These are phyloP conservation scores for Nicator chloris DNA, from an alignment of 2,113 vertebrate genomes.

Conservation along the genomic window DNA sequence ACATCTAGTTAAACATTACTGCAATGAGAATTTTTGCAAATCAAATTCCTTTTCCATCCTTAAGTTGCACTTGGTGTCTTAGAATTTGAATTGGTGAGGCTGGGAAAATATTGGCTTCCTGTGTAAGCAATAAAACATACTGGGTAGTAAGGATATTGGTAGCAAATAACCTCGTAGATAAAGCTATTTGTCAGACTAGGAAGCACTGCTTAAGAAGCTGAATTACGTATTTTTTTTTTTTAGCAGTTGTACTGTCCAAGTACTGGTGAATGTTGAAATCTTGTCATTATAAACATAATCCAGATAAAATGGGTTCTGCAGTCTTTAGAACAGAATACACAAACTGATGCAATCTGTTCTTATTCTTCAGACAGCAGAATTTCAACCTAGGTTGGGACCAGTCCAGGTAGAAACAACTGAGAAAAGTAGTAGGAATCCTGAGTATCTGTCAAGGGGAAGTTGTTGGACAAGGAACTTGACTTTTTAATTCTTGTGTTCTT, in stretches of 20 bases:
- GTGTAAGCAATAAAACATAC: neutral
- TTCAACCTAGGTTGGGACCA: neutral
- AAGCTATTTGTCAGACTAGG: neutral
- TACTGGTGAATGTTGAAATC: neutral
- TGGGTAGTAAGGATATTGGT: neutral
- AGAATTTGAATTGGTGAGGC: neutral
- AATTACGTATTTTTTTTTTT: neutral
- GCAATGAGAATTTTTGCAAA: neutral
- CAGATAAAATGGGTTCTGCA: neutral
- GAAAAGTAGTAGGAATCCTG: neutral
- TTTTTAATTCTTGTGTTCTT: neutral
- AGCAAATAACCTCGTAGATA: neutral
- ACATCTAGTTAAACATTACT: neutral
- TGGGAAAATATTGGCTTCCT: neutral
- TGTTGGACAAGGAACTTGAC: neutral
- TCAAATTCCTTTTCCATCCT: neutral
- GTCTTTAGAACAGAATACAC: neutral
- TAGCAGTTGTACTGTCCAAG: neutral
- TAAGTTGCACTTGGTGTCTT: neutral
- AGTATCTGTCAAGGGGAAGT: neutral
- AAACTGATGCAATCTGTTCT: neutral
- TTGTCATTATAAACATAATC: neutral
- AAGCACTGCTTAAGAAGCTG: neutral
- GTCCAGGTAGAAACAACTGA: neutral
- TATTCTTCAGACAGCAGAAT: neutral